Evolutionary conservation across 1,140 invertebrate species (phyloP).

Genomic region (Melipona quadrifasciata): DNA sequence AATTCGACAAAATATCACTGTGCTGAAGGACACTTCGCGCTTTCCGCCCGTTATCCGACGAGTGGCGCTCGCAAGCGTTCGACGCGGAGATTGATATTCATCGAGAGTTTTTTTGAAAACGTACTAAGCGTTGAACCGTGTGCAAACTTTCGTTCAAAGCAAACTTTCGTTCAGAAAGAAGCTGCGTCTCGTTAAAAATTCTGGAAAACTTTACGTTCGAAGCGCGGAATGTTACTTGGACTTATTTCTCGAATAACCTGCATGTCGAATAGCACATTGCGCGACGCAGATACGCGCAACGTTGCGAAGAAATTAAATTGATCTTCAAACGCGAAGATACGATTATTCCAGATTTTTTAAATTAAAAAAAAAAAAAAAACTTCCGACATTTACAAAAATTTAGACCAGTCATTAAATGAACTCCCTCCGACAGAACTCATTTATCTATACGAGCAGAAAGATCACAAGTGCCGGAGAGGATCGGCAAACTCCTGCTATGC

Average conservation of each 20-base stretch:
- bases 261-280: too few relatives aligned
- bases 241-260: too few relatives aligned
- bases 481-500: not conserved
- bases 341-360: not conserved
- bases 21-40: conserved; percentile 9
- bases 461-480: not conserved
- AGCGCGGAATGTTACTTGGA: too few relatives aligned
- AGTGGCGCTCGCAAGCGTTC: not conserved
- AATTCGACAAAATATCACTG: conserved; percentile 32
- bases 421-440: not conserved
- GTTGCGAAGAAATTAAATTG: too few relatives aligned
- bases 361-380: not conserved
- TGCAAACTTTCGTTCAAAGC: not conserved
- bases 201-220: too few relatives aligned
- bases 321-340: too few relatives aligned
- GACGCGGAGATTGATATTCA: conserved; percentile 34
- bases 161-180: not conserved
- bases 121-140: not conserved
- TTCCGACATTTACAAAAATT: not conserved
- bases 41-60: not conserved
- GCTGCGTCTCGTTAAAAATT: not conserved
- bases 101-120: conserved; percentile 28
- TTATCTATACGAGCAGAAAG: not conserved
- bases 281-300: too few relatives aligned
- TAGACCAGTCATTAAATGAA: not conserved